Base-by-base conservation (phyloP, 2,888 invertebrate genomes). In the Eledona agricola region DNA sequence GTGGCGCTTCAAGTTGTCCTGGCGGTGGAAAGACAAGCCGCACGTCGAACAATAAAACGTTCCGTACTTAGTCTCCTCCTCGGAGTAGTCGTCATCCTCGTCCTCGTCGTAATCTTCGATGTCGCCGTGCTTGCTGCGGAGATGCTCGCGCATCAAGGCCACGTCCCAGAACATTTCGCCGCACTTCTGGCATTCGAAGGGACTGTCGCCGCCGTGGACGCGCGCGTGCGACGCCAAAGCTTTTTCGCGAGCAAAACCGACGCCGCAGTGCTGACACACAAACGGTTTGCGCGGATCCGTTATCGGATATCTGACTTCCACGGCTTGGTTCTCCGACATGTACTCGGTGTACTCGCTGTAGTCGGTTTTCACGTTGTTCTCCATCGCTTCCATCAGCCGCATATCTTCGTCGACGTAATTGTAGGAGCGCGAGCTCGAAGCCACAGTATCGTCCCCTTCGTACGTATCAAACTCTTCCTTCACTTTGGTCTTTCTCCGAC, bases 91-190 rank as follows among this genome's bases (percentile, higher is more conserved):
- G 25, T 80, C 80, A 26, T 79, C 78, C 19, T 77, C 78, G 23
- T 78, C 79, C 9, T 78, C 78, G 3, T 72, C 72, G 31, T 55
- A 66, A 22, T 68, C 69, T 16, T 71, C 72, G 3, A 68, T 53
- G 11, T 66, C 71, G 1, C 81, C 55, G 60, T 85, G 85, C 63
- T 86, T 85, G 0, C 76, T 72, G 37, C 82, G 78, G 16, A 82
- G 77, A 64, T 87, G 87, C 32, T 86, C 85, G 23, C 81, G 78
- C 62, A 86, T 74, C 15, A 80, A 75, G 13, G 75, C 76, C 2
- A 80, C 72, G 63, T 85, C 85, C 89, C 89, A 90, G 72, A 90
- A 91, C 83, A 90, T 84, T 73, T 91, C 91, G 52, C 87, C 88
- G 70, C 91, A 92, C 56, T 84, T 83, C 23, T 83, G 83, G 71